Conservation (phyloP, 2,888 invertebrate species). For the Yponomeuta cagnagella region DNA sequence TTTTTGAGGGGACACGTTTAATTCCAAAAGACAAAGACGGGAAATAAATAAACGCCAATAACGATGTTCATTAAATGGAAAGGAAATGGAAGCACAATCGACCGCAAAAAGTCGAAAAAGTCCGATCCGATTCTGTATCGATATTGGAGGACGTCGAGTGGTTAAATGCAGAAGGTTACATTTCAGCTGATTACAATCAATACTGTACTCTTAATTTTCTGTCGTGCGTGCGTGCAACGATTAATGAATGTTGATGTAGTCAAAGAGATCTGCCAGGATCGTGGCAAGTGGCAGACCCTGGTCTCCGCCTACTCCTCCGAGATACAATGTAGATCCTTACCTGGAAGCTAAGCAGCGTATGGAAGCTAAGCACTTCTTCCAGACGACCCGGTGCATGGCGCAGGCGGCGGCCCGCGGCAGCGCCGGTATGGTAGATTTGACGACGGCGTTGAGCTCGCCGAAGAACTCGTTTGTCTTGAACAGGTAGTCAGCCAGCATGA, state of each 20-base stretch:
- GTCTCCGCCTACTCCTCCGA: no score
- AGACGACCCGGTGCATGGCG: conserved; percentile 59
- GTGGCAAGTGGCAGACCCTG: no score
- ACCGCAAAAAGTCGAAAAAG: not conserved
- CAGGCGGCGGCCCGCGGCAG: conserved; percentile 60
- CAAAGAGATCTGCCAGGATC: no score
- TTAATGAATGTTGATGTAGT: no score
- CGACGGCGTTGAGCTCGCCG: conserved; percentile 59
- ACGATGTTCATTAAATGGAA: not conserved
- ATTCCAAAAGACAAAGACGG: not conserved
- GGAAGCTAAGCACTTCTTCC: conserved; percentile 60
- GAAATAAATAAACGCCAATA: not conserved
- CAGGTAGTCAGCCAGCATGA: conserved; percentile 58
- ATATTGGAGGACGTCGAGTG: not conserved
- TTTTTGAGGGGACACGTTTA: not conserved
- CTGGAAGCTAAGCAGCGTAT: conserved; percentile 66
- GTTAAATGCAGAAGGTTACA: not conserved
- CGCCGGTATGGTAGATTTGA: conserved; percentile 65
- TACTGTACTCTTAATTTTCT: no score
- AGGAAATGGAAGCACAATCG: not conserved
- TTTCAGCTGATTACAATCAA: no score
- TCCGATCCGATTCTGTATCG: not conserved
- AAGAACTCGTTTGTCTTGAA: conserved; percentile 67
- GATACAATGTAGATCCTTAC: conserved; percentile 27
- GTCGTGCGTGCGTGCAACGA: no score